A percentile compares a stretch with the other conserved stretches of the same genome.
Evolutionary conservation across 2,888 invertebrate species (phyloP).

Genomic region (Melanotus villosus): DNA sequence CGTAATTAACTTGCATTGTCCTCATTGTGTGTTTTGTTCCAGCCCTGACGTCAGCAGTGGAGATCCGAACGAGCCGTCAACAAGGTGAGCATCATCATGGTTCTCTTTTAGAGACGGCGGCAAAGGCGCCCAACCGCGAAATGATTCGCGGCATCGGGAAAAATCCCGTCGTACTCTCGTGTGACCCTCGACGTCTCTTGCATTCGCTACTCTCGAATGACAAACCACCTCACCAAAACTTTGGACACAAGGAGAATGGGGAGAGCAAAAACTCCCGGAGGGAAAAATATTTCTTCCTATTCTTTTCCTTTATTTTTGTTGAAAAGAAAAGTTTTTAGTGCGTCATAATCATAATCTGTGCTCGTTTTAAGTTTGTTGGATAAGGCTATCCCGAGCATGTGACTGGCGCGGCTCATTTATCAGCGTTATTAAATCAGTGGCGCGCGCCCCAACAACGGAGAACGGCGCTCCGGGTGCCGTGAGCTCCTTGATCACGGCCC

Average conservation of each 20-base stretch:
- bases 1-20: slow-evolving; percentile 56
- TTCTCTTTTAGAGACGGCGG: slow-evolving; percentile 15
- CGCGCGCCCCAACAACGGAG: slow-evolving; percentile 32
- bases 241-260: slow-evolving; percentile 10
- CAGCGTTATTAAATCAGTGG: slow-evolving; percentile 53
- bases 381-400: slow-evolving; percentile 36
- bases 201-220: slow-evolving; percentile 34
- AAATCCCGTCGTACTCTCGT: background rate
- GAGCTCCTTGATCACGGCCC: slow-evolving; percentile 45
- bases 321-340: slow-evolving; percentile 55
- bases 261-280: slow-evolving; percentile 42
- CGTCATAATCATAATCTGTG: slow-evolving; percentile 63
- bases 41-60: slow-evolving; percentile 60
- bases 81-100: slow-evolving; percentile 59
- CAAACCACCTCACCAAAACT: slow-evolving; percentile 29
- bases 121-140: slow-evolving; percentile 30
- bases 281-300: slow-evolving; percentile 44
- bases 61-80: slow-evolving; percentile 54
- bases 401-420: slow-evolving; percentile 47
- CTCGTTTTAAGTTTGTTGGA: slow-evolving; percentile 57
- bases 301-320: slow-evolving; percentile 49
- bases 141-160: slow-evolving; percentile 30
- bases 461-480: slow-evolving; percentile 35
- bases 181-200: slow-evolving; percentile 20
- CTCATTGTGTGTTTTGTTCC: slow-evolving; percentile 60